phyloP scores from a whole-genome alignment of 2,888 invertebrate genomes.

The Drosophila multiciliata region DNA sequence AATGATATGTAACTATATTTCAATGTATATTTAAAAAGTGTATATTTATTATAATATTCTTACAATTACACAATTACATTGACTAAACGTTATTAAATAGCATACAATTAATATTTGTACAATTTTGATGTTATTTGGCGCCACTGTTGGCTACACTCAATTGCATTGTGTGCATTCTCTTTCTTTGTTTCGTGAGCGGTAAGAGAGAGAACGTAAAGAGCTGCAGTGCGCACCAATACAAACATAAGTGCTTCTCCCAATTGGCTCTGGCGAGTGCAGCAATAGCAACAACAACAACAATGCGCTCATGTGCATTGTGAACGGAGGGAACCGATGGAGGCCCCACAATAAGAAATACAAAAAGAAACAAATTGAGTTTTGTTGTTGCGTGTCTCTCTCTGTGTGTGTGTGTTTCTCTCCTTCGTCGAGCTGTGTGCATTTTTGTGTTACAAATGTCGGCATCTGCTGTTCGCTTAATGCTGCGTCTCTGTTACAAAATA shows the following conservation, averaged over 20 bases:
- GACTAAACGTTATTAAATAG: background rate
- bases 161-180: slow-evolving; percentile 55
- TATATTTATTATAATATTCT: background rate
- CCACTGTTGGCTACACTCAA: slow-evolving; percentile 51
- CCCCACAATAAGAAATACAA: slow-evolving; percentile 37
- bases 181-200: slow-evolving; percentile 2
- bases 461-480: slow-evolving; percentile 66
- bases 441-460: slow-evolving; percentile 74
- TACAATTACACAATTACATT: too few species aligned
- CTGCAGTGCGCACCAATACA: slow-evolving; percentile 37
- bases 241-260: slow-evolving; percentile 28
- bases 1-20: background rate
- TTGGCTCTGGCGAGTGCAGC: slow-evolving; percentile 37
- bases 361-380: slow-evolving; percentile 58
- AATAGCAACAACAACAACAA: slow-evolving; percentile 27
- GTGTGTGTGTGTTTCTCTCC: slow-evolving; percentile 3
- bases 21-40: background rate
- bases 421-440: slow-evolving; percentile 60
- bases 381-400: slow-evolving; percentile 34
- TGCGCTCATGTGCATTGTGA: slow-evolving; percentile 32
- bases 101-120: background rate
- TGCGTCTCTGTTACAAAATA: slow-evolving; percentile 84
- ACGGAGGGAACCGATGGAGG: slow-evolving; percentile 55
- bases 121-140: background rate
- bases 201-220: slow-evolving; percentile 11